These are phyloP conservation scores for Mycteria americana DNA, from an alignment of 2,797 vertebrate species.

Conservation along the genomic window DNA sequence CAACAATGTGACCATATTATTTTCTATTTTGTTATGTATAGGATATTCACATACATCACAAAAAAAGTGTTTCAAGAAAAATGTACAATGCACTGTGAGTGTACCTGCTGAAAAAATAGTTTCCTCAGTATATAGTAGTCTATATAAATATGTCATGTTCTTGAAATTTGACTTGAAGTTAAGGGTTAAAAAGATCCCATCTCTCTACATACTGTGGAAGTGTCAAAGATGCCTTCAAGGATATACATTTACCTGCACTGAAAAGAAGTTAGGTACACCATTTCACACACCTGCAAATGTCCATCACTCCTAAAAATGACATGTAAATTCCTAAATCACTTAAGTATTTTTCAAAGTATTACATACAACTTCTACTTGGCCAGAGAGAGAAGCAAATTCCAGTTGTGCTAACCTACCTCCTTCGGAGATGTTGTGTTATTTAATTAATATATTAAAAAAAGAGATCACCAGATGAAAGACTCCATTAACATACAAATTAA, in stretches of 20 bases:
- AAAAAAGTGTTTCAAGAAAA: background rate
- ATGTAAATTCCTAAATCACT: background rate
- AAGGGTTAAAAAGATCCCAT: background rate
- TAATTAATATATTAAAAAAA: background rate
- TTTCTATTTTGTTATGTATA: background rate
- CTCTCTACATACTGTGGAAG: background rate
- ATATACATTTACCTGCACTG: background rate
- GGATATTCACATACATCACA: background rate
- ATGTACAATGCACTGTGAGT: background rate
- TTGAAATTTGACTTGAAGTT: background rate
- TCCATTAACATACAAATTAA: background rate
- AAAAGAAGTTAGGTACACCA: background rate
- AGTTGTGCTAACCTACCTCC: background rate
- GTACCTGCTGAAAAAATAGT: background rate
- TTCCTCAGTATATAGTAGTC: background rate
- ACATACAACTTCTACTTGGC: background rate
- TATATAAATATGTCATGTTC: background rate
- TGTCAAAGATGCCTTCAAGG: background rate
- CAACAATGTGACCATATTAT: background rate
- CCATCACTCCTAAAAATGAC: background rate
- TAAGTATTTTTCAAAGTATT: background rate
- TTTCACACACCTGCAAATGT: background rate
- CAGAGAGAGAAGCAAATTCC: background rate
- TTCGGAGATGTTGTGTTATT: background rate
- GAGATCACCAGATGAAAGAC: background rate